phyloP scores from a whole-genome alignment of 2,888 invertebrate genomes.

The Sturmia bella region DNA sequence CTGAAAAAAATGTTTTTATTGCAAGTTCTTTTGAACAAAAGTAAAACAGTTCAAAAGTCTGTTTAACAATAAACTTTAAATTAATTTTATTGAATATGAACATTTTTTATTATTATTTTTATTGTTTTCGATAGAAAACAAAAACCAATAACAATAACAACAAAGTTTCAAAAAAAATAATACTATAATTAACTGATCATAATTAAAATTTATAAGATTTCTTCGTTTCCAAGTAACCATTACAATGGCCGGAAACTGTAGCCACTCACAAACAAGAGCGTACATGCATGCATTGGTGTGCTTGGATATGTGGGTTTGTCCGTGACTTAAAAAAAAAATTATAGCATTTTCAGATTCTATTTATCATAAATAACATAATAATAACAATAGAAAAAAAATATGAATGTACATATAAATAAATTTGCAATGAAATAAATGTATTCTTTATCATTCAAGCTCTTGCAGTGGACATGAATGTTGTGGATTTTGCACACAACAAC shows the following conservation, averaged over 20 bases:
- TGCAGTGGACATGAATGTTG: constrained; percentile 4
- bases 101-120: constrained; percentile 4
- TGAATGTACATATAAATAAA: constrained; percentile 12
- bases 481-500: background rate
- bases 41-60: background rate
- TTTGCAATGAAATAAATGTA: constrained; percentile 29
- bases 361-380: constrained; percentile 50
- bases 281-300: background rate
- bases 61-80: constrained; percentile 7
- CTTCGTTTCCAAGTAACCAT: constrained; percentile 20
- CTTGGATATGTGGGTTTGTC: background rate
- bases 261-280: background rate
- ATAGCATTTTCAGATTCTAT: constrained; percentile 29
- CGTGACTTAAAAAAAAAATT: constrained; percentile 8
- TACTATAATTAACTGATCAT: constrained; percentile 43
- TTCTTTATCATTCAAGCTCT: constrained; percentile 41
- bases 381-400: background rate
- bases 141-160: constrained; percentile 26
- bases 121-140: background rate
- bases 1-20: background rate
- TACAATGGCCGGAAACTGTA: background rate
- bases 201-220: constrained; percentile 52
- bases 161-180: constrained; percentile 3
- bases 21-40: background rate
- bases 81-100: constrained; percentile 3